phyloP scores from a whole-genome alignment of 2,113 vertebrate species.

The Phyllopteryx taeniolatus region DNA sequence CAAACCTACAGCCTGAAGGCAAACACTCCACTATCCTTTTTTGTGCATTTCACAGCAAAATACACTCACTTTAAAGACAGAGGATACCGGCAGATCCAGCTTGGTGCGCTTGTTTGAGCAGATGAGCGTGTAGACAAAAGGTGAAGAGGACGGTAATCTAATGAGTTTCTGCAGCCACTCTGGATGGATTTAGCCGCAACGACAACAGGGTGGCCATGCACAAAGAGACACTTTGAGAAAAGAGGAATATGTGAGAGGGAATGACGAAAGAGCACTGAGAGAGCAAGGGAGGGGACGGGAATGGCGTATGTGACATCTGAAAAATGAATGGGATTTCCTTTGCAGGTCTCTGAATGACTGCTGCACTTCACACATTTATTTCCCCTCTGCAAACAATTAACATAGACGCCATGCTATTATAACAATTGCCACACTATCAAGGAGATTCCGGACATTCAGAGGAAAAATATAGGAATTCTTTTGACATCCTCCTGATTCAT shows the following conservation, averaged over 20 bases:
- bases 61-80: constrained; percentile 4
- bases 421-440: neutral
- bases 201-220: neutral
- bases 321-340: constrained; percentile 56
- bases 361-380: neutral
- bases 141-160: constrained; percentile 24
- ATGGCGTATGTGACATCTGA: constrained; percentile 32
- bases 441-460: neutral
- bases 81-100: neutral
- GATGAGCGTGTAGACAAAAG: constrained; percentile 18
- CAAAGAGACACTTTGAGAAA: constrained; percentile 13
- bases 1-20: constrained; percentile 48
- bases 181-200: constrained; percentile 34
- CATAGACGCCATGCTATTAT: neutral
- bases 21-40: constrained; percentile 44
- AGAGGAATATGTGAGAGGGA: neutral
- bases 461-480: too few relatives aligned
- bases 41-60: constrained; percentile 30
- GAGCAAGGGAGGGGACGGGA: neutral
- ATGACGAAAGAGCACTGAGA: neutral
- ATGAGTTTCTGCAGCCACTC: constrained; percentile 17
- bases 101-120: neutral
- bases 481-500: too few relatives aligned
- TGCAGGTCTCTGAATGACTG: constrained; percentile 4
- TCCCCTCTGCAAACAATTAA: neutral